Percentiles rank a stretch among this genome's conserved stretches.
These are phyloP conservation scores for Volucella bombylans DNA, from an alignment of 2,888 invertebrate genomes.

Conservation along the genomic window DNA sequence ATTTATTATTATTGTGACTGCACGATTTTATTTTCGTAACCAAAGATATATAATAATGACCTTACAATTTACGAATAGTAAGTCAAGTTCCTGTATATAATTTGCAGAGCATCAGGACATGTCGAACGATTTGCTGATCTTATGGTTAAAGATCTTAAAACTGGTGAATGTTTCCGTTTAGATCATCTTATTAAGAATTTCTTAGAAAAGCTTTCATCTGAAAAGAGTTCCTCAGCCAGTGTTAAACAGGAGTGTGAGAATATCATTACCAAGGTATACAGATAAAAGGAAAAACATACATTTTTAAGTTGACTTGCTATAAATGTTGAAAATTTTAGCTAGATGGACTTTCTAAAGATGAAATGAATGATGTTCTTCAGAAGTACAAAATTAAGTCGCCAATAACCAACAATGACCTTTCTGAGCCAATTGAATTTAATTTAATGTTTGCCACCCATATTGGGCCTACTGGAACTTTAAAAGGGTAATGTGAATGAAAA, in stretches of 20 bases:
- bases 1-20: not conserved
- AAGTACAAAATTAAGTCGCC: conserved; percentile 98
- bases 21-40: not conserved
- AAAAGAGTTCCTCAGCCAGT: conserved; percentile 90
- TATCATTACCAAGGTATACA: conserved; percentile 78
- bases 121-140: conserved; percentile 99
- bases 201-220: conserved; percentile 91
- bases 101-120: conserved; percentile 94
- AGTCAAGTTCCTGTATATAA: not conserved
- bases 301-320: not conserved
- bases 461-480: conserved; percentile 96
- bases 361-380: conserved; percentile 92
- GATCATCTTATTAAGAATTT: conserved; percentile 99
- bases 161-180: conserved; percentile 97
- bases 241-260: conserved; percentile 82
- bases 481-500: conserved; percentile 86
- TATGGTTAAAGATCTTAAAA: conserved; percentile 98
- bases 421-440: conserved; percentile 98
- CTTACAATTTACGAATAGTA: not conserved
- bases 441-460: conserved; percentile 99
- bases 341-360: conserved; percentile 95
- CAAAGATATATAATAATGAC: not conserved
- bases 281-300: not conserved
- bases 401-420: conserved; percentile 95
- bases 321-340: conserved; percentile 82